Percentiles rank a stretch among this genome's conserved stretches.
Evolutionary conservation across 2,888 invertebrate species (phyloP).

Genomic region (Hetaerina titia): DNA sequence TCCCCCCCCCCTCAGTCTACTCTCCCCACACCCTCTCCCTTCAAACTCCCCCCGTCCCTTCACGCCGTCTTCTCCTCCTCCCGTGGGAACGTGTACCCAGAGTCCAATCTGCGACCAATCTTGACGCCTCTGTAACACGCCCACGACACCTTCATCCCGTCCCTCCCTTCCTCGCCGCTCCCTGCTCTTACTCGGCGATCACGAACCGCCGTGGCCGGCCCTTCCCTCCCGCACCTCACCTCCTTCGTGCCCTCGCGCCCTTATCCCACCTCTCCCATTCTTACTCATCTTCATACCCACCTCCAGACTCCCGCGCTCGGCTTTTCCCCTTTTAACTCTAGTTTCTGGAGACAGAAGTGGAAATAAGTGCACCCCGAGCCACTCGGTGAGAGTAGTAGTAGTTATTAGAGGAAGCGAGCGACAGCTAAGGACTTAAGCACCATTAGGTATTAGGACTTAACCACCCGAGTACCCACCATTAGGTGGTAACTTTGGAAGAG

Average conservation of each 20-base stretch:
- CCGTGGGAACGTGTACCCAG: neutral
- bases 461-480: too few relatives aligned
- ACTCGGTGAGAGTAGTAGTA: too few relatives aligned
- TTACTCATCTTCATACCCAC: too few relatives aligned
- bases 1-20: neutral
- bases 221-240: neutral
- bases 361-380: too few relatives aligned
- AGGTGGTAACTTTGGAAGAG: too few relatives aligned
- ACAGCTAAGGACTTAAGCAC: too few relatives aligned
- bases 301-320: too few relatives aligned
- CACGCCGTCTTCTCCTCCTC: neutral
- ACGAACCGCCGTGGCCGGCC: neutral
- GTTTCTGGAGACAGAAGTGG: too few relatives aligned
- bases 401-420: too few relatives aligned
- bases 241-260: neutral
- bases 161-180: neutral
- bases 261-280: neutral
- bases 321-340: too few relatives aligned
- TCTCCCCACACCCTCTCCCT: neutral
- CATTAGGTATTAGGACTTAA: too few relatives aligned
- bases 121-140: slow-evolving; percentile 1
- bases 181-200: neutral
- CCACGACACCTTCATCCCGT: slow-evolving; percentile 10
- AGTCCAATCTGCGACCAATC: slow-evolving; percentile 26
- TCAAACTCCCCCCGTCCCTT: neutral